Percentiles rank a stretch among this genome's conserved stretches.
These are phyloP conservation scores for Trinorchestia longiramus DNA, from an alignment of 1,140 invertebrate species.

Conservation along the genomic window DNA sequence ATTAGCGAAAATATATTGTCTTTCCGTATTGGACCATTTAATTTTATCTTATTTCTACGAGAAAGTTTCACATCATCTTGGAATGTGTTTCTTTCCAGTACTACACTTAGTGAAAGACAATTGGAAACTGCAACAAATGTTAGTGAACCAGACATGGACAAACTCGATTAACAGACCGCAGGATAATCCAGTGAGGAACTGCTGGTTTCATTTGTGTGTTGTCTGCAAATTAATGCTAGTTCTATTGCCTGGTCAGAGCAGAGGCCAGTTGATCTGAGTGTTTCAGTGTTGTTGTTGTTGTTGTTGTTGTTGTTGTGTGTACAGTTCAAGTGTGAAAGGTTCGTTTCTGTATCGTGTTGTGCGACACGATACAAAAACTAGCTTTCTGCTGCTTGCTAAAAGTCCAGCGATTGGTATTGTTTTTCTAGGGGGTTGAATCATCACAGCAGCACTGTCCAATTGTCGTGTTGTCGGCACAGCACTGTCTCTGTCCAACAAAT, in stretches of 20 bases:
- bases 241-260: background rate
- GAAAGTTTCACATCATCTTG: background rate
- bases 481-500: background rate
- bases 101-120: background rate
- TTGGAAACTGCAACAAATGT: background rate
- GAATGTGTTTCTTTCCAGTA: background rate
- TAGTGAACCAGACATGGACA: background rate
- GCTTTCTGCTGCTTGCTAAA: background rate
- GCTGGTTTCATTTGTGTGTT: background rate
- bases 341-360: background rate
- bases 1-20: background rate
- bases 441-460: background rate
- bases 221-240: background rate
- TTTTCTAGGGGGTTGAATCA: background rate
- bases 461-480: background rate
- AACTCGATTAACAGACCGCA: background rate
- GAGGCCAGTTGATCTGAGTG: background rate
- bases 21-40: background rate
- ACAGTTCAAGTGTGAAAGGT: background rate
- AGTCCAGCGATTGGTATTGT: background rate
- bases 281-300: background rate
- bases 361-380: background rate
- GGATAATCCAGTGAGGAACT: background rate
- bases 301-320: background rate
- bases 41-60: background rate